Evolutionary conservation across 92 coral and sea anemone species (phyloP), one percentile per base, ranked within the genome.

Genomic region (Actinostola sp.): DNA sequence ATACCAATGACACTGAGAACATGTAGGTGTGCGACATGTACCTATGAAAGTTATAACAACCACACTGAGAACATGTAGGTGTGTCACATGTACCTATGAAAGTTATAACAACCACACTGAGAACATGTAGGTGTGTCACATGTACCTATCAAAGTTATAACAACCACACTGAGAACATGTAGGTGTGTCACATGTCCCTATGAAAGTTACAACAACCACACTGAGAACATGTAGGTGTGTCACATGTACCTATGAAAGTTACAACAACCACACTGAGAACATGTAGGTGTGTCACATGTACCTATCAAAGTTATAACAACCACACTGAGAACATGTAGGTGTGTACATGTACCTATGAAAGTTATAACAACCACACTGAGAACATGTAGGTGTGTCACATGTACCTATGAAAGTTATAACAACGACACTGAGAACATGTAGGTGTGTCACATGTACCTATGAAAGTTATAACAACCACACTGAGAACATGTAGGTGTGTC

Each of bases 151-250:
- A 39, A 7, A 39, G 45, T 39, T 7, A 39, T 39, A 39, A n/a
- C n/a, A n/a, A n/a, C n/a, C n/a, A n/a, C n/a, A n/a, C n/a, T n/a
- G n/a, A n/a, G n/a, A n/a, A n/a, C n/a, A n/a, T n/a, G n/a, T n/a
- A n/a, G n/a, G n/a, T n/a, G n/a, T n/a, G n/a, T n/a, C 92, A 59
- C 96, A 86, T 17, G 73, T 39, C 58, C 96, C 96, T 88, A 27
- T 48, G 45, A 17, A 10, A 56, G 12, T 23, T 21, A 38, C 28
- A 12, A 23, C 7, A n/a, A n/a, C n/a, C n/a, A n/a, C n/a, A n/a
- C n/a, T n/a, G n/a, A n/a, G n/a, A n/a, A n/a, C n/a, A n/a, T n/a
- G 7, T 13, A 36, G 32, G 44, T 43, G 76, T 39, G 45, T 39
- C 14, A 39, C 45, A 39, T 7, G 45, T 39, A 14, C 7, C 45